Conservation (phyloP, 2,113 vertebrate genomes). For the Chaetodon auriga region DNA sequence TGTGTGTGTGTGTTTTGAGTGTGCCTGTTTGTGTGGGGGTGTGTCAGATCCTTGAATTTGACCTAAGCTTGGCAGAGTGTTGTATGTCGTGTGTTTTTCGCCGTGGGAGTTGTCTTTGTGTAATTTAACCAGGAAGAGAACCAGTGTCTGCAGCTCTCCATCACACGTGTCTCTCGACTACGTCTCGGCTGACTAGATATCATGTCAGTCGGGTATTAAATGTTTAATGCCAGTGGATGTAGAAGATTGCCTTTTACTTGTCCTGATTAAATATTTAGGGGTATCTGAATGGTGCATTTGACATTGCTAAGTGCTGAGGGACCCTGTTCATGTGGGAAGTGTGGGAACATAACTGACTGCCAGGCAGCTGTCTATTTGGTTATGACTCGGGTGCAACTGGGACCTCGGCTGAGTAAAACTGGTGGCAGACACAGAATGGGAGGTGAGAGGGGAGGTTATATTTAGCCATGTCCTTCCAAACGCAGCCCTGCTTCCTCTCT, state of each 20-base stretch:
- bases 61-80: conserved; percentile 29
- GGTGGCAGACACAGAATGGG: conserved; percentile 49
- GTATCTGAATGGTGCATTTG: conserved; percentile 74
- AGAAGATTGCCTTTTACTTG: conserved; percentile 82
- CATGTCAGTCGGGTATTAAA: conserved; percentile 77
- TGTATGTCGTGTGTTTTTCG: not conserved
- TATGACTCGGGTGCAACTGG: conserved; percentile 58
- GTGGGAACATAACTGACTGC: conserved; percentile 70
- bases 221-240: conserved; percentile 84
- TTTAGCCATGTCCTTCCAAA: conserved; percentile 75
- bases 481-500: conserved; percentile 48
- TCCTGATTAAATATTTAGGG: conserved; percentile 85
- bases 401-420: conserved; percentile 51
- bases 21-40: not conserved
- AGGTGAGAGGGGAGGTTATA: conserved; percentile 72
- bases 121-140: conserved; percentile 54
- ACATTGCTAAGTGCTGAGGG: conserved; percentile 75
- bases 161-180: conserved; percentile 44
- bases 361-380: conserved; percentile 68
- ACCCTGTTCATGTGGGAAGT: conserved; percentile 62
- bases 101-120: conserved; percentile 47
- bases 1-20: conserved; percentile 4
- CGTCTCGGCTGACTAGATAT: conserved; percentile 74
- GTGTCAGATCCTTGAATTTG: conserved; percentile 48
- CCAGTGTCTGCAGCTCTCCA: conserved; percentile 51